Evolutionary conservation across 92 coral and sea anemone species (phyloP), one percentile per base, ranked within the genome.

Genomic region (Palythoa caribaeorum): DNA sequence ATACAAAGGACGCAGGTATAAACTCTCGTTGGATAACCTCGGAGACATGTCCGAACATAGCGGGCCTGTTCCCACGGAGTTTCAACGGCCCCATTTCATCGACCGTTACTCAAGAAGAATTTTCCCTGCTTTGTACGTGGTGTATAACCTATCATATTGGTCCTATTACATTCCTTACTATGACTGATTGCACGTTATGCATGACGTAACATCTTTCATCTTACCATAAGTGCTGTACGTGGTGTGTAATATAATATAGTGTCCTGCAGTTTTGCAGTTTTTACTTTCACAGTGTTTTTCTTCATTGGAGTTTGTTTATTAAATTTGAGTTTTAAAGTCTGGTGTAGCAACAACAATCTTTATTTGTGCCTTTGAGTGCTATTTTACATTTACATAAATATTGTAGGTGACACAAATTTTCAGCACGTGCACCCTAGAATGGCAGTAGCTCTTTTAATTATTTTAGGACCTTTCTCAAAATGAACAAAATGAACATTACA

Each of bases 71-170:
- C 86, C 86, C 38, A 81, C 65, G 86, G 86, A 81, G 44, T 48
- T 81, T 44, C 86, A 74, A 17, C 51, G 80, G 28, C 92, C 91
- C 7, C 98, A 95, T 87, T 91, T 86, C 36, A 93, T 95, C 10
- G 98, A 95, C 76, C 76, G 77, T 16, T 91, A 91, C 87, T 94
- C 98, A n/a, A 88, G 93, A 69, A 91, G 86, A 74, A 85, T 95
- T 65, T 95, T 95, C 36, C 98, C 98, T 15, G 91, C 90, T 36
- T 87, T 93, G 1, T 95, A 89, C 63, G 85, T 90, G 36, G 87
- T 95, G 84, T 95, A 93, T 44, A 95, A 95, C 73, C 84, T 95
- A 73, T 87, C 93, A 0, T 95, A 95, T 79, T 95, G 98, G 98
- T 95, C 96, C 19, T 95, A 95, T 76, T 95, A 89, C 53, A 73